Evolutionary conservation across 2,888 invertebrate genomes (phyloP), one percentile per base, ranked within the genome.

Genomic region (Agonopterix alstromeriana): DNA sequence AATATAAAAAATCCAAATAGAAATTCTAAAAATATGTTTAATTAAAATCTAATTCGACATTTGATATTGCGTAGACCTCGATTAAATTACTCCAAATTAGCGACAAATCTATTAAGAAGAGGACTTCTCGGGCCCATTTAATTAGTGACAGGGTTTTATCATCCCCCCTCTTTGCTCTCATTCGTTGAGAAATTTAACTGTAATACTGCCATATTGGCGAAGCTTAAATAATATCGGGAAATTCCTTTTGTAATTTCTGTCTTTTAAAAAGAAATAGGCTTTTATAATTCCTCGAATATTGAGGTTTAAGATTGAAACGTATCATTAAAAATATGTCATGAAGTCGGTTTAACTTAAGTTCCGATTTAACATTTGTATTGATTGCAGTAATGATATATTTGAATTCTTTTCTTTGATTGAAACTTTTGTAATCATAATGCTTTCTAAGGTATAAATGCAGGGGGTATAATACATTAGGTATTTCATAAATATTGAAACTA

Each of bases 61-160:
- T 77, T 73, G 63, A 71, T 78, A 73, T 73, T 67, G 70, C 65
- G 67, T 70, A 65, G 67, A 70, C 63, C 70, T 70, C 65, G 65
- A 62, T 64, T 57, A 73, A 77, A 80, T 83, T 72, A 74, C 71
- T 79, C 70, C 71, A 84, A 84, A 87, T 86, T 84, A 83, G 77
- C 82, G 75, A 81, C 77, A 81, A 83, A 85, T 87, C 82, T 85
- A 84, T 84, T 84, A 84, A 77, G 78, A 80, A 76, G 73, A 77
- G 74, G 71, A 79, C 75, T 77, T 78, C 79, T 77, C 70, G 65
- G 67, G 76, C 73, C 79, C 80, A 82, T 86, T 88, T 87, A 88
- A 88, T 88, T 88, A 87, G 84, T 80, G 82, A 76, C 79, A 61
- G 73, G 81, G 78, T 84, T 87, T 86, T 84, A 87, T 85, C 73